phyloP scores from a whole-genome alignment of 2,113 vertebrate species.

The Furnarius figulus region DNA sequence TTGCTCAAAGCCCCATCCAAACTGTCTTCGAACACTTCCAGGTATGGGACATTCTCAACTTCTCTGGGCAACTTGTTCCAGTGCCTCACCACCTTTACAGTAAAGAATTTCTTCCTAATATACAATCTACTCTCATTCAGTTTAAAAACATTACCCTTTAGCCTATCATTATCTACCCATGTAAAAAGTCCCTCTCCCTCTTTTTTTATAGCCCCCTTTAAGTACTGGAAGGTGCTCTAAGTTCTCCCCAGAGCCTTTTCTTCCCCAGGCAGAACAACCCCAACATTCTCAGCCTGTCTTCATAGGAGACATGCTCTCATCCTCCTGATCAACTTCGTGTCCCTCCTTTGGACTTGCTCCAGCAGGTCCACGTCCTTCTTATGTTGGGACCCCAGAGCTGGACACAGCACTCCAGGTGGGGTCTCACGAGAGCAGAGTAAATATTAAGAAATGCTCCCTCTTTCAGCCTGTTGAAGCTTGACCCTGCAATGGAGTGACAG shows the following conservation, averaged over 20 bases:
- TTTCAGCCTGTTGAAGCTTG: not conserved
- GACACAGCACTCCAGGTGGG: not conserved
- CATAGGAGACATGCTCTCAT: not conserved
- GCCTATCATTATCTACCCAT: not conserved
- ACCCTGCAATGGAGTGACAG: fast-evolving
- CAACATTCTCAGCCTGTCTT: not conserved
- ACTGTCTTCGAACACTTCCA: not conserved
- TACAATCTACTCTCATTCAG: not conserved
- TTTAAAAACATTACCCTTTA: not conserved
- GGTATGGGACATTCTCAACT: not conserved
- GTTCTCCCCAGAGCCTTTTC: not conserved
- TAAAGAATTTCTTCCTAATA: not conserved
- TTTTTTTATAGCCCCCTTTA: not conserved
- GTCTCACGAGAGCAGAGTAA: not conserved
- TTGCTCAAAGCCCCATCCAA: not conserved
- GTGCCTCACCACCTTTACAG: not conserved
- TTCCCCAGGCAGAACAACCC: not conserved
- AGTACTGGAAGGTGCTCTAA: not conserved
- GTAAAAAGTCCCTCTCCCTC: not conserved
- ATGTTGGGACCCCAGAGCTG: not conserved
- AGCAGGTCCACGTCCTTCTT: not conserved
- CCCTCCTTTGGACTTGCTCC: not conserved
- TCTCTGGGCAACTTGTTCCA: not conserved
- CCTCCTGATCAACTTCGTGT: not conserved
- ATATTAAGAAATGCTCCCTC: not conserved